Percentiles rank a stretch among this genome's conserved stretches.
Evolutionary conservation across 35 echinoderm and acorn worm genomes (phyloP).

Genomic region (Lytechinus variegatus): DNA sequence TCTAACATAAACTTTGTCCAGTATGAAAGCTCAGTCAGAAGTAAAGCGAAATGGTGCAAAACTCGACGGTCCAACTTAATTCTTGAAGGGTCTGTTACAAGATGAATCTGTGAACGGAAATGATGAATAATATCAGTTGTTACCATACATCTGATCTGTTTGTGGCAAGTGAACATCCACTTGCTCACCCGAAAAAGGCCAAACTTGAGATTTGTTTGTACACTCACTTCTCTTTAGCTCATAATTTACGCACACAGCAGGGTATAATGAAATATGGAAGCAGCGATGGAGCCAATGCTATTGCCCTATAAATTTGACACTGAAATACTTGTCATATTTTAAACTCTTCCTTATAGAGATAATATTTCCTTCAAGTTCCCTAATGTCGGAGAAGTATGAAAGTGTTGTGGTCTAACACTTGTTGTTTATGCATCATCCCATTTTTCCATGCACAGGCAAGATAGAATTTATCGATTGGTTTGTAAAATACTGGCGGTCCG

Average conservation of each 20-base stretch:
- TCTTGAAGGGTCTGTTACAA: too few relatives aligned
- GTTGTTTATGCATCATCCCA: slow-evolving; percentile 15
- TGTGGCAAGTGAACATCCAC: background rate
- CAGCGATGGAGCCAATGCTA: background rate
- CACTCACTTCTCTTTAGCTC: background rate
- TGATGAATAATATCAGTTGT: background rate
- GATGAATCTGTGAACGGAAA: background rate
- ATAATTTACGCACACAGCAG: background rate
- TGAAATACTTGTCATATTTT: slow-evolving; percentile 5
- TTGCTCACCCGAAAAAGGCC: background rate
- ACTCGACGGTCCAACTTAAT: too few relatives aligned
- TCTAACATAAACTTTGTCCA: too few relatives aligned
- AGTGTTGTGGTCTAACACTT: background rate
- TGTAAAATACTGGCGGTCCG: slow-evolving; percentile 17
- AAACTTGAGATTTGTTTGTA: background rate
- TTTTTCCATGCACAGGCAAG: background rate
- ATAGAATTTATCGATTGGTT: background rate
- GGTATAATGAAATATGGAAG: background rate
- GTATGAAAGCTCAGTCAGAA: too few relatives aligned
- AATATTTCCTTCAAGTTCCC: background rate
- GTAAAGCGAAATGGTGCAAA: too few relatives aligned
- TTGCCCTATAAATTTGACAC: background rate
- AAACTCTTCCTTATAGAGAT: background rate
- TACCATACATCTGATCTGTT: background rate
- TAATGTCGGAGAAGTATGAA: background rate